Base-by-base conservation (phyloP, 2,797 vertebrate species). In the Carapus acus region DNA sequence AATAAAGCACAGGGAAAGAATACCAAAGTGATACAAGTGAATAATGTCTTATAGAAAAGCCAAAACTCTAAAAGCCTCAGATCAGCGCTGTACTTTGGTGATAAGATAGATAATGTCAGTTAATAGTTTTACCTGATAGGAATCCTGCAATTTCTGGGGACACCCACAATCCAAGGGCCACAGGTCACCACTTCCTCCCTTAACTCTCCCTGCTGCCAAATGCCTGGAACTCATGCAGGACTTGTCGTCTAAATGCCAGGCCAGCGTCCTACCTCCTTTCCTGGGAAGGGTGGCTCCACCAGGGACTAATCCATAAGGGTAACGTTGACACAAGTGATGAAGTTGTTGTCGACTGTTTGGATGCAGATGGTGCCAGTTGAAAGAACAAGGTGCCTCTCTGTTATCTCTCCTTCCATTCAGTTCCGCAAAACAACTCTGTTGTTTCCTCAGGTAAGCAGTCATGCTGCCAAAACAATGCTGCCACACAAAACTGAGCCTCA, bases 401-500 rank as follows among this genome's bases (percentile, higher is more conserved):
- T 44, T 40, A 58, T 49, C 67, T 0, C 41, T 82, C 65, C 78
- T 58, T 33, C 83, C 85, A 37, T 87, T 86, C 6, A 82, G 67
- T 55, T 84, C 91, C 31, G 78, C 58, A 81, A 82, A 82, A 73
- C 88, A 89, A 80, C 88, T 83, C 68, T 81, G 91, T 82, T 90
- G 89, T 71, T 86, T 78, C 71, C 79, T 83, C 54, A 92, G 87
- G 81, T 91, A 89, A 13, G 86, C 74, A 5, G 84, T 91, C 91
- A 94, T 94, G 63, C 58, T 66, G 54, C 60, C 21, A 58, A 46
- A 38, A 36, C 15, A 61, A 56, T 66, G 54, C 60, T 22, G 60
- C 49, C 41, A 39, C 15, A 36, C 45, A 31, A 58, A 39, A n/a
- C 49, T 39, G 43, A 51, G 47, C 58, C 58, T 56, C 50, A 48